A percentile compares a stretch with the other conserved stretches of the same genome.
These are phyloP conservation scores for Typhlichthys eigenmanni DNA, from an alignment of 2,797 vertebrate species.

Conservation along the genomic window DNA sequence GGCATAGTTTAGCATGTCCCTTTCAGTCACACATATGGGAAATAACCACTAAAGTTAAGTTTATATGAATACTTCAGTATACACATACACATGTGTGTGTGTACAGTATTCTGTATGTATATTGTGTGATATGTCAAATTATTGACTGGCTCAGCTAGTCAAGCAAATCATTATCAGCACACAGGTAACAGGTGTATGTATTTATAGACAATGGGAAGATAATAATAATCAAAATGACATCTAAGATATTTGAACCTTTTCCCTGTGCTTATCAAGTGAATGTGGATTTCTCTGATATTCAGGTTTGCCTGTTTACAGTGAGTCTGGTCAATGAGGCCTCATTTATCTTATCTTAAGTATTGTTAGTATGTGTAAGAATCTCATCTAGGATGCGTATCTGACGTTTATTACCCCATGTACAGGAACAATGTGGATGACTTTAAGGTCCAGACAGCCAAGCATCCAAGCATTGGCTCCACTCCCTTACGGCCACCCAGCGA, in stretches of 20 bases:
- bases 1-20: too few relatives aligned
- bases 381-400: constrained; percentile 3
- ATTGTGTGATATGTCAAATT: too few relatives aligned
- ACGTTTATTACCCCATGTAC: constrained; percentile 21
- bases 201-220: too few relatives aligned
- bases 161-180: not conserved
- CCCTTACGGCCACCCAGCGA: constrained; percentile 83
- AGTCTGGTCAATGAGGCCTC: not conserved
- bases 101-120: too few relatives aligned
- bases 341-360: not conserved
- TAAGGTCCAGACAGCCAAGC: constrained; percentile 83
- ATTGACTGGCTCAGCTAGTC: too few relatives aligned
- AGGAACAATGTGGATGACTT: constrained; percentile 86
- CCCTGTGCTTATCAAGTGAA: not conserved
- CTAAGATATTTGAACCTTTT: too few relatives aligned
- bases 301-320: not conserved
- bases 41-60: not conserved
- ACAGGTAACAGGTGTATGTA: too few relatives aligned
- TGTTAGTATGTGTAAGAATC: not conserved
- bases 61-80: too few relatives aligned
- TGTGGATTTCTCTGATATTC: not conserved
- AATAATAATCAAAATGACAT: too few relatives aligned
- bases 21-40: not conserved
- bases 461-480: constrained; percentile 71
- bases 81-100: too few relatives aligned